Evolutionary conservation across 2,888 invertebrate genomes (phyloP), one percentile per base, ranked within the genome.

Genomic region (Eupithecia abbreviata): DNA sequence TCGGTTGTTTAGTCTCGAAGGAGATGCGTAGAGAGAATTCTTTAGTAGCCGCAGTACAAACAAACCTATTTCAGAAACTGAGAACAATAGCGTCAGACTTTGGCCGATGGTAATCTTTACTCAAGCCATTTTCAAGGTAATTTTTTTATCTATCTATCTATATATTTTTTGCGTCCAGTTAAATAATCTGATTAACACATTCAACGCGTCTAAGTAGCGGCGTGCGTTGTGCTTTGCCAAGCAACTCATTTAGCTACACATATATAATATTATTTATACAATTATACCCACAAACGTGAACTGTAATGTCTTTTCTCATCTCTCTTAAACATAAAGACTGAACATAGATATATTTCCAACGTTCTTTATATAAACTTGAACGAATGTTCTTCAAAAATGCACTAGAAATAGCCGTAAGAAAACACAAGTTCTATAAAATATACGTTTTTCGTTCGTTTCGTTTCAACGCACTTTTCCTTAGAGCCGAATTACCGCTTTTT

Each of bases 1-100:
- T 84, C 77, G 72, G 80, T 83, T 84, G 83, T 81, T 79, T 70
- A 71, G 68, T 75, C 77, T 75, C 76, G 67, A 73, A 77, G 78
- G 71, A 55, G 62, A 68, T 74, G 74, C 76, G 76, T 66, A 43
- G 43, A 71, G 77, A 72, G 58, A 73, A 78, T 75, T 79, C 70
- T 43, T 66, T 47, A 79, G 71, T 66, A 66, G 78, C 15, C 67
- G n/a, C 43, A n/a, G 67, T 45, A 42, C 43, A 43, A 45, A 67
- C 3, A 45, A 43, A n/a, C 7, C 13, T 43, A 6, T n/a, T 67
- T 7, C 47, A 72, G 18, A 42, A 74, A 62, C 67, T 7, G 0
- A 51, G 18, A 71, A 72, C 41, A 66, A 66, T 68, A 9, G 9
- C 9, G 18, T 10, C 12, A 51, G 51, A 51, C 2, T 3, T 62